Percentiles rank a stretch among this genome's conserved stretches.
Evolutionary conservation across 2,113 vertebrate genomes (phyloP).

Genomic region (Ceyx cyanopectus): DNA sequence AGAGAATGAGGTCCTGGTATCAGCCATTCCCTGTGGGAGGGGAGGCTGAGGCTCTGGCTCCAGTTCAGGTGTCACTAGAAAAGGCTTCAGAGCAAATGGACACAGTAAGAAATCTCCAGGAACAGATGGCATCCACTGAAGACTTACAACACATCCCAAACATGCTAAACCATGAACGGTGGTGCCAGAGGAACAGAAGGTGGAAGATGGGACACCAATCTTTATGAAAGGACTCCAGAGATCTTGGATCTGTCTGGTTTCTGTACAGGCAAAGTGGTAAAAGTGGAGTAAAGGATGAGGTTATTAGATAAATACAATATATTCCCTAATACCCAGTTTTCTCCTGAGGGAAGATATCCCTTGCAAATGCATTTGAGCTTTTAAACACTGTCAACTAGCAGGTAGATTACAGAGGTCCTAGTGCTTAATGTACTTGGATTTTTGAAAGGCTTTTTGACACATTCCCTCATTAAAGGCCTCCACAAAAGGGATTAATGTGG

Average conservation of each 20-base stretch:
- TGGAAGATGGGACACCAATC: slow-evolving; percentile 53
- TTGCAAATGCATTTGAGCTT: neutral
- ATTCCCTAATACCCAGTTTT: neutral
- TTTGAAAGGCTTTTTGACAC: slow-evolving; percentile 9
- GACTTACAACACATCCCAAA: slow-evolving; percentile 57
- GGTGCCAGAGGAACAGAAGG: slow-evolving; percentile 58
- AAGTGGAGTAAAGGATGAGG: neutral
- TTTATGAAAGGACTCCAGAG: slow-evolving; percentile 54
- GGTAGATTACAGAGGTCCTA: neutral
- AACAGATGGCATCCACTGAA: slow-evolving; percentile 64
- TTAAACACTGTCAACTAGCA: neutral
- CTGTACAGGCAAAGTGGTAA: neutral
- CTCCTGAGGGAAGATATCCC: neutral
- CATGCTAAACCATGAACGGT: slow-evolving; percentile 24
- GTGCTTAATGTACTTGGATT: neutral
- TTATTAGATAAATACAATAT: neutral
- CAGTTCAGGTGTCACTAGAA: slow-evolving; percentile 63
- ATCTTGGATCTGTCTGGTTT: slow-evolving; percentile 6
- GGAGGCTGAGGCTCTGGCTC: slow-evolving; percentile 53
- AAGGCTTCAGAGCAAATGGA: slow-evolving; percentile 58
- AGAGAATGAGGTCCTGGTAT: slow-evolving; percentile 50
- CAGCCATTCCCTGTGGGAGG: slow-evolving; percentile 48
- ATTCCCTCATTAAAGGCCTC: slow-evolving; percentile 5
- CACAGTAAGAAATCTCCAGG: slow-evolving; percentile 58
- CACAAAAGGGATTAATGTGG: neutral